phyloP scores from a whole-genome alignment of 2,888 invertebrate genomes.

The Petrolisthes cinctipes region DNA sequence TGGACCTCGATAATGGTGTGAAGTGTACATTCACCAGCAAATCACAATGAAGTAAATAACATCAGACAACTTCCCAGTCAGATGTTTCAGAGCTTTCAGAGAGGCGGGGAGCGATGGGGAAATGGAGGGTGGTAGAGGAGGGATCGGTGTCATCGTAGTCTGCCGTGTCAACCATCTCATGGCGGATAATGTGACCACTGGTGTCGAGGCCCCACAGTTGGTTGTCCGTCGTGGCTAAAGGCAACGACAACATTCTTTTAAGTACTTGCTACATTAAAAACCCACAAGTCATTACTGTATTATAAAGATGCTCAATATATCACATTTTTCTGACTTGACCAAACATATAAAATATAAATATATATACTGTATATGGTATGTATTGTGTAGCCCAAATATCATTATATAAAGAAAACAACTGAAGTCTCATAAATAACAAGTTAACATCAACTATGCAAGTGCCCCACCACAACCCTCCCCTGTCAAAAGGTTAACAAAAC shows the following conservation, averaged over 20 bases:
- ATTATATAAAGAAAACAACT: no score
- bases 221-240: conserved; percentile 40
- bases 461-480: not conserved
- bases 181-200: conserved; percentile 15
- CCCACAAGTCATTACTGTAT: not conserved
- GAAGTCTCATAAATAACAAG: no score
- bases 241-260: not conserved
- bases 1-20: no score
- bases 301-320: not conserved
- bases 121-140: not conserved
- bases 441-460: not conserved
- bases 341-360: no score
- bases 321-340: not conserved
- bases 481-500: not conserved
- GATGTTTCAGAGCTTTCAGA: conserved; percentile 10
- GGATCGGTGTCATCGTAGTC: not conserved
- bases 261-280: no score
- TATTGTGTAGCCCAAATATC: no score
- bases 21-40: no score
- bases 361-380: no score
- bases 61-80: not conserved
- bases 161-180: conserved; percentile 1
- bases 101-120: not conserved
- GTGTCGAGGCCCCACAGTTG: conserved; percentile 41
- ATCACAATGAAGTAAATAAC: no score